These are phyloP conservation scores for Temnothorax curvispinosus DNA, from an alignment of 1,140 invertebrate genomes.

Conservation along the genomic window DNA sequence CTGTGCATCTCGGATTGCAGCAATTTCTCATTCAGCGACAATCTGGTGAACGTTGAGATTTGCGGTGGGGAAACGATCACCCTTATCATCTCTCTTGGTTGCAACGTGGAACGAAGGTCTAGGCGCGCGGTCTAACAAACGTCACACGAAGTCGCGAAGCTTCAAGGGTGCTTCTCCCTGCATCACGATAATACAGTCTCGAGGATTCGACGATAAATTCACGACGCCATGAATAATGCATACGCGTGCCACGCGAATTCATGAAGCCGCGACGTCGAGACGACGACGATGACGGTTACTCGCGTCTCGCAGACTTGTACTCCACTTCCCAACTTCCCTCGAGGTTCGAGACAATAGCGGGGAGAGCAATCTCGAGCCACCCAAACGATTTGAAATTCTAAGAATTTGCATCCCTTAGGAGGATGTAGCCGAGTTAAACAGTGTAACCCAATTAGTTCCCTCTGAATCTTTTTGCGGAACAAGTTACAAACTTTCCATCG, in stretches of 20 bases:
- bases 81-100: not conserved
- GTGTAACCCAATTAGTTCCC: conserved; percentile 70
- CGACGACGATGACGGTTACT: conserved; percentile 40
- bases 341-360: conserved; percentile 63
- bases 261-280: conserved; percentile 65
- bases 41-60: not conserved
- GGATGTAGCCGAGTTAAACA: conserved; percentile 59
- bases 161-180: not conserved
- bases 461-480: conserved; percentile 48
- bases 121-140: conserved; percentile 64
- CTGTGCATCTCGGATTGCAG: not conserved
- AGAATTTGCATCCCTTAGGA: conserved; percentile 47
- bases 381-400: conserved; percentile 68
- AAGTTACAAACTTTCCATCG: conserved; percentile 41
- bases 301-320: conserved; percentile 31
- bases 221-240: conserved; percentile 73
- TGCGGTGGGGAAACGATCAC: not conserved
- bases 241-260: conserved; percentile 68
- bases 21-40: not conserved
- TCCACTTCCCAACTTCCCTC: conserved; percentile 24
- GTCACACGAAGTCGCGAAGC: conserved; percentile 40
- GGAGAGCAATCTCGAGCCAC: conserved; percentile 11
- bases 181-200: not conserved
- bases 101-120: conserved; percentile 47
- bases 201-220: conserved; percentile 69